Evolutionary conservation across 2,113 vertebrate species (phyloP), one percentile per base, ranked within the genome.

Genomic region (Ibidorhyncha struthersii): DNA sequence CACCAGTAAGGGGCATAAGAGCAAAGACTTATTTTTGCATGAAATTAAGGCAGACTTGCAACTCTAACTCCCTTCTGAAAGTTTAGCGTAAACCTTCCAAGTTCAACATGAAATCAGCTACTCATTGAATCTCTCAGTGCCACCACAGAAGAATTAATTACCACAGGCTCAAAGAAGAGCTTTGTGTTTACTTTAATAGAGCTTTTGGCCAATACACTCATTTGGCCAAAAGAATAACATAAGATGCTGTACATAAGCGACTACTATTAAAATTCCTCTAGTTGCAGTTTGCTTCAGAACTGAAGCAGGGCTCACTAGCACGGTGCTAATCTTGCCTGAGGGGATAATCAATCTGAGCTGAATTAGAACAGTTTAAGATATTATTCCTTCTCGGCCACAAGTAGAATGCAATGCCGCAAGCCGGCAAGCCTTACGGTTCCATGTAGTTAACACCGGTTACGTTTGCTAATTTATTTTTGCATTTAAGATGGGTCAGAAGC

Each of bases 381-480:
- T 12, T 49, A 26, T 9, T 55, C 40, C 34, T 82, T 47, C 50
- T 71, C 43, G 15, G 63, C 10, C 65, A 52, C 22, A 63, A 65
- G 32, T 22, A 65, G 34, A 45, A 40, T 34, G 9, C 30, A 34
- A 2, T 1, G 9, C 20, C 4, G 10, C 3, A 9, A 82, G 63
- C n/a, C 58, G n/a, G 50, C 19, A 29, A 50, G 47, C 23, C 32
- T 15, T 7, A 3, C 32, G 13, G 29, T 3, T 34, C 27, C 40
- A 14, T 0, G 3, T 1, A 23, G 26, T 20, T 40, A 52, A 27
- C 3, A 26, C 52, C 27, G 21, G 20, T 32, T 29, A 8, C 2
- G 0, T 22, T 4, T 40, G 30, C 29, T 49, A 16, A 32, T 12
- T 50, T 34, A 50, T n/a, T 74, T 74, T 45, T 59, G 52, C 52